A percentile compares a stretch with the other conserved stretches of the same genome.
These are phyloP conservation scores for Parambassis ranga DNA, from an alignment of 2,797 vertebrate species.

Conservation along the genomic window DNA sequence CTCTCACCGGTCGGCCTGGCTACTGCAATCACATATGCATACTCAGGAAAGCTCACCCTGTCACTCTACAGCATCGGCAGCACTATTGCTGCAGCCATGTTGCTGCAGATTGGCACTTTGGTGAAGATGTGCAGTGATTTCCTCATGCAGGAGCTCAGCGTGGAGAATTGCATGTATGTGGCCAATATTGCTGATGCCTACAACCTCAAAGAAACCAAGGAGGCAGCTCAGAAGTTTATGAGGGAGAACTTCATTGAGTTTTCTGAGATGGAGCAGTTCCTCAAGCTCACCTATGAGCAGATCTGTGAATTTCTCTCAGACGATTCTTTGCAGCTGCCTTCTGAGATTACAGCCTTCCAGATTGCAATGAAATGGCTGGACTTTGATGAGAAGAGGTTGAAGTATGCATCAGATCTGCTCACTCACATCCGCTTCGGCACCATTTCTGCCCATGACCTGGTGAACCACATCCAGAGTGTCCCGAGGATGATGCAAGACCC, in stretches of 20 bases:
- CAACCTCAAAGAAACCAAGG: slow-evolving; percentile 90
- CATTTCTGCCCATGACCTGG: slow-evolving; percentile 97
- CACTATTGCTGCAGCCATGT: slow-evolving; percentile 93
- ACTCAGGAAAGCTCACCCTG: slow-evolving; percentile 95
- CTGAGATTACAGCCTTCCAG: slow-evolving; percentile 98
- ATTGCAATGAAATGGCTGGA: slow-evolving; percentile 98
- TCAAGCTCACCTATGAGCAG: slow-evolving; percentile 98
- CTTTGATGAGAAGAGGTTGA: slow-evolving; percentile 96
- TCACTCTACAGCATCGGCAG: slow-evolving; percentile 96
- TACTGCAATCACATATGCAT: slow-evolving; percentile 95
- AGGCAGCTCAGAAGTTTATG: slow-evolving; percentile 94
- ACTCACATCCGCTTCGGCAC: slow-evolving; percentile 95
- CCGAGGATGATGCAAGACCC: slow-evolving; percentile 99
- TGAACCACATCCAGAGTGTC: slow-evolving; percentile 93
- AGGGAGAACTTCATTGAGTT: slow-evolving; percentile 98
- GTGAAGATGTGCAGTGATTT: slow-evolving; percentile 99
- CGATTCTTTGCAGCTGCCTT: slow-evolving; percentile 94
- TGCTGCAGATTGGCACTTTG: slow-evolving; percentile 91
- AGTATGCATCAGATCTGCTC: slow-evolving; percentile 91
- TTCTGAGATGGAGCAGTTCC: slow-evolving; percentile 97
- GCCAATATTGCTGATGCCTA: slow-evolving; percentile 97
- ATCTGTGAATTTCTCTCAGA: slow-evolving; percentile 97
- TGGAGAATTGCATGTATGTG: slow-evolving; percentile 98
- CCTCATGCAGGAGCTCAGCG: slow-evolving; percentile 92
- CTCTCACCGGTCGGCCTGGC: slow-evolving; percentile 92